Percentiles rank a stretch among this genome's conserved stretches.
phyloP scores from a whole-genome alignment of 1,140 invertebrate genomes.

The Mamestra configurata region DNA sequence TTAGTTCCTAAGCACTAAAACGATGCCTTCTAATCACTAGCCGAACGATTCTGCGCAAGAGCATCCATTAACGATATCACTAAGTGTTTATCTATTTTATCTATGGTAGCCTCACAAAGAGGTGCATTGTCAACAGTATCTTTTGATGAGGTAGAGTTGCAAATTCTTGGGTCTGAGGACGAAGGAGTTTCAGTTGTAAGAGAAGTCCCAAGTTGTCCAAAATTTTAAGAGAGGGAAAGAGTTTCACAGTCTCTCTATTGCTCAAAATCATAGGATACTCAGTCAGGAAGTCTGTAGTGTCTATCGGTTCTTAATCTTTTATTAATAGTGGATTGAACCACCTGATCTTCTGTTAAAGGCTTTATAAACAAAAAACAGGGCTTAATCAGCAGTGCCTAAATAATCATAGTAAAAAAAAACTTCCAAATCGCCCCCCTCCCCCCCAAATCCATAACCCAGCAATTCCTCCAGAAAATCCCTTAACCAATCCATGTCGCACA shows the following conservation, averaged over 20 bases:
- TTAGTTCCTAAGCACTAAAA: not conserved
- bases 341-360: no score
- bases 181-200: not conserved
- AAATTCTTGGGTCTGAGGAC: not conserved
- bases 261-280: no score
- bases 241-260: no score
- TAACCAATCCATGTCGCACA: not conserved
- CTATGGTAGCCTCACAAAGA: not conserved
- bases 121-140: not conserved
- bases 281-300: no score
- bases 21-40: not conserved
- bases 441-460: conserved; percentile 7
- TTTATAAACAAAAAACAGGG: no score
- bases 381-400: no score
- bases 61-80: conserved; percentile 12
- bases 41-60: not conserved
- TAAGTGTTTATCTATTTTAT: no score
- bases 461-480: not conserved
- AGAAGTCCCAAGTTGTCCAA: no score
- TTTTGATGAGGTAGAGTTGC: not conserved
- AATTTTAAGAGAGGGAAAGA: no score
- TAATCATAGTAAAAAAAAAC: not conserved
- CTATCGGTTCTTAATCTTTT: no score
- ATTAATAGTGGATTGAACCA: no score
- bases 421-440: not conserved